Base-by-base conservation (phyloP, 2,888 invertebrate species). In the Trichopoda pennipes region DNA sequence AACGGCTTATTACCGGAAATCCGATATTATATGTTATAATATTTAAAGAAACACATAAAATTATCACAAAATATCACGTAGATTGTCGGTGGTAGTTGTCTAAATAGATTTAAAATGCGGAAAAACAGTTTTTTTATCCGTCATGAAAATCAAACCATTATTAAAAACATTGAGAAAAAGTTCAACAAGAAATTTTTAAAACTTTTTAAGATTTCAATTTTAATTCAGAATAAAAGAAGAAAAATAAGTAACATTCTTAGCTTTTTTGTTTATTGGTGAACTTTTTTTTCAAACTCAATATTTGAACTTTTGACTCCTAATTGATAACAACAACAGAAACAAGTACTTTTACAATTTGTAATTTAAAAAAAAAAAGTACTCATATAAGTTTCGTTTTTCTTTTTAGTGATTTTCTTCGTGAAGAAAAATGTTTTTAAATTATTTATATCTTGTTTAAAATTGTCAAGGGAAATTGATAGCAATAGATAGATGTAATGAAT, bases 1-100 rank as follows among this genome's bases (percentile, higher is more conserved):
- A 69, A 69, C 73, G 81, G 81, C 77, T 81, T 81, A 75, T 75
- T 77, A 75, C 81, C 81, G 78, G 81, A 81, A 81, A 81, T 81
- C 81, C 78, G 81, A 81, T 81, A 78, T 74, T 77, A 76, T 81
- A 75, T 73, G 64, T 75, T 81, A 75, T 66, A 75, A 70, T 75
- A 70, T 73, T 61, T 47, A 69, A 76, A 61, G 60, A 68, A 68
- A 74, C 19, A 58, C 58, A 68, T 47, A 72, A 68, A 53, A 69
- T 78, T 74, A 81, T 78, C 78, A 74, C 69, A 78, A 69, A 76
- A 61, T 47, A 70, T 78, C 78, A 81, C 81, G 81, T 81, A 78
- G 21, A 47, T 73, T 74, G 69, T 53, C 75, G 63, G 55, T 60
- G 47, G 17, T 53, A 19, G 19, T 53, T n/a, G 28, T 49, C 60